Conservation (phyloP, 2,797 vertebrate genomes). For the Loriculus beryllinus region DNA sequence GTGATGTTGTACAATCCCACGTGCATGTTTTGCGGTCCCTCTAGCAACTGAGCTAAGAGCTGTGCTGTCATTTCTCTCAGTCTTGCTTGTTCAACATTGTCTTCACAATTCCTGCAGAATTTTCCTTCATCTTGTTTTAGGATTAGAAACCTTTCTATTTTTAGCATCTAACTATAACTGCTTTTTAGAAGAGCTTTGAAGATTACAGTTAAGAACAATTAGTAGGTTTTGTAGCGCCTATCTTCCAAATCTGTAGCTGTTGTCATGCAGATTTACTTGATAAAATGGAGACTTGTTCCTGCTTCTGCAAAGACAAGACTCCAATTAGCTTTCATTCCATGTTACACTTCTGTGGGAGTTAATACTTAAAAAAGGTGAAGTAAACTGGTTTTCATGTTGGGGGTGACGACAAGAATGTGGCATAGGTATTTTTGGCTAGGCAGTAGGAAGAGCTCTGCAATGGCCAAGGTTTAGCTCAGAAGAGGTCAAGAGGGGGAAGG, state of each 20-base stretch:
- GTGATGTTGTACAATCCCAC: not conserved
- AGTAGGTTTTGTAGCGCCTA: not conserved
- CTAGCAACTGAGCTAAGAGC: not conserved
- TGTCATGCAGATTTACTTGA: not conserved
- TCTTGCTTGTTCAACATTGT: not conserved
- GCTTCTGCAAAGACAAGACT: not conserved
- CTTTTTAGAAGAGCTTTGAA: slow-evolving; percentile 13
- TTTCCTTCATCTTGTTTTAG: not conserved
- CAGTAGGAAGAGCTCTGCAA: not conserved
- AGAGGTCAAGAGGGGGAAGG: not conserved
- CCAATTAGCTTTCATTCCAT: not conserved
- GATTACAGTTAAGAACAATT: not conserved
- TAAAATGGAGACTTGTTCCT: not conserved
- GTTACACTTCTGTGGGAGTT: not conserved
- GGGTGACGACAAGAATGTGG: not conserved
- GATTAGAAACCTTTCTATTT: slow-evolving; percentile 13
- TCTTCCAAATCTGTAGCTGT: not conserved
- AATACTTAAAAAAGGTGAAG: not conserved
- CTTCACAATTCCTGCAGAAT: not conserved
- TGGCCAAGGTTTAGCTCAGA: not conserved
- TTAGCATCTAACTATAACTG: not conserved
- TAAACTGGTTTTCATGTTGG: not conserved
- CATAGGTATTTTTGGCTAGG: not conserved
- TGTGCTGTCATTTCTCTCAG: not conserved
- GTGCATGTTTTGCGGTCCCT: not conserved